Evolutionary conservation across 2,888 invertebrate genomes (phyloP).

Genomic region (Andrena marginata): DNA sequence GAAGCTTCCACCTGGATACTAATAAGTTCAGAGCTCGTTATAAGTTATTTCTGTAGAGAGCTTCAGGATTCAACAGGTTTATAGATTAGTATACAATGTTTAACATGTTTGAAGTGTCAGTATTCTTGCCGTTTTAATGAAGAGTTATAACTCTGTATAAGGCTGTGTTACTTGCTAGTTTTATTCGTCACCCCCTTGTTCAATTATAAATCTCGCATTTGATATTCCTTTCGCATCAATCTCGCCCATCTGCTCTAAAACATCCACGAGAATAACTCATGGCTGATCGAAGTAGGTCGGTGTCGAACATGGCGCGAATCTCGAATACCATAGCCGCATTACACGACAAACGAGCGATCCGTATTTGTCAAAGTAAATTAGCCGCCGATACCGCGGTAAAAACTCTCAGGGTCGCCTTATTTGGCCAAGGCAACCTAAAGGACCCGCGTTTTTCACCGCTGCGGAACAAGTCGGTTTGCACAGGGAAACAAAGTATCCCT

Average conservation of each 20-base stretch:
- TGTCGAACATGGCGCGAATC: slow-evolving; percentile 44
- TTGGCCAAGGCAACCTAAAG: slow-evolving; percentile 37
- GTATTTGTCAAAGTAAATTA: slow-evolving; percentile 73
- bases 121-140: too few relatives aligned
- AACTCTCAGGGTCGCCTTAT: slow-evolving; percentile 39
- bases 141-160: too few relatives aligned
- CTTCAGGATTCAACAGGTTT: too few relatives aligned
- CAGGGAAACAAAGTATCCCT: not conserved
- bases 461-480: not conserved
- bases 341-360: slow-evolving; percentile 63
- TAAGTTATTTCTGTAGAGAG: too few relatives aligned
- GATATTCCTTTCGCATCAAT: slow-evolving; percentile 26
- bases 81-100: too few relatives aligned
- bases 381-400: slow-evolving; percentile 67
- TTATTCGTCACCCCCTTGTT: too few relatives aligned
- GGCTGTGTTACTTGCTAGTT: too few relatives aligned
- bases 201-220: not conserved
- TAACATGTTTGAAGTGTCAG: too few relatives aligned
- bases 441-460: slow-evolving; percentile 33
- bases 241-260: slow-evolving; percentile 52
- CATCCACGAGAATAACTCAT: slow-evolving; percentile 60
- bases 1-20: too few relatives aligned
- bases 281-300: slow-evolving; percentile 67
- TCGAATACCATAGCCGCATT: slow-evolving; percentile 41
- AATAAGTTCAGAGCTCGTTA: too few relatives aligned